phyloP scores from a whole-genome alignment of 2,888 invertebrate species.

The Eupithecia centaureata region DNA sequence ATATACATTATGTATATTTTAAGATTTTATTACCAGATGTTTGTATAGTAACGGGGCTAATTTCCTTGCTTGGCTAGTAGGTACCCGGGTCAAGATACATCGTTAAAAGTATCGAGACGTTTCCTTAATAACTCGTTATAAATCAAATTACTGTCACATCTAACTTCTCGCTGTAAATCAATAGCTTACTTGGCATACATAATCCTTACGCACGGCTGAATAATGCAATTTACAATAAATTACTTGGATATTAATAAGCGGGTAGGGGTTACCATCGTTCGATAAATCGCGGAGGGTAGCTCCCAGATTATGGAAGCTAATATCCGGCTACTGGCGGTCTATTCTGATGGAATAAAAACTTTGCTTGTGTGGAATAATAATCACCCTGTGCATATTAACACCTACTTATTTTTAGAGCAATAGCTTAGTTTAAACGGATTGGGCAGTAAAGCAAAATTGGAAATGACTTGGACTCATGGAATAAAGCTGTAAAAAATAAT shows the following conservation, averaged over 20 bases:
- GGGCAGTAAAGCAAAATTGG: not conserved
- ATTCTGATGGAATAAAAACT: slow-evolving; percentile 43
- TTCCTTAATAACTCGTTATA: not conserved
- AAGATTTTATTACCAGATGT: too few species aligned
- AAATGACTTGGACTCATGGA: too few species aligned
- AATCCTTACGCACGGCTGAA: slow-evolving; percentile 65
- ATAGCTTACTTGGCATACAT: slow-evolving; percentile 21
- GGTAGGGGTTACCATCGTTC: slow-evolving; percentile 81
- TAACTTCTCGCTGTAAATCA: slow-evolving; percentile 9
- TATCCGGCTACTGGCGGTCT: slow-evolving; percentile 72
- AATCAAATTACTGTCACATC: not conserved
- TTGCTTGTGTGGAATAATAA: slow-evolving; percentile 30
- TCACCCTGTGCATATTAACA: slow-evolving; percentile 10
- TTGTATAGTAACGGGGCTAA: not conserved
- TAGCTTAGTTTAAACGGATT: not conserved
- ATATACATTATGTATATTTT: too few species aligned
- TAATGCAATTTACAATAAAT: slow-evolving; percentile 84
- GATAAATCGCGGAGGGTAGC: slow-evolving; percentile 81
- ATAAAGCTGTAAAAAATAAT: not conserved
- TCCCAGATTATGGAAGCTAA: slow-evolving; percentile 82
- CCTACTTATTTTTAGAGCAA: not conserved
- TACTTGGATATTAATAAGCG: slow-evolving; percentile 83
- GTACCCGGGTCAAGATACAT: not conserved
- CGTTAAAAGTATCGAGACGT: not conserved
- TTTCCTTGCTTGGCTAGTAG: not conserved